Evolutionary conservation across 1,140 invertebrate species (phyloP), one percentile per base, ranked within the genome.

Genomic region (Drusus annulatus): DNA sequence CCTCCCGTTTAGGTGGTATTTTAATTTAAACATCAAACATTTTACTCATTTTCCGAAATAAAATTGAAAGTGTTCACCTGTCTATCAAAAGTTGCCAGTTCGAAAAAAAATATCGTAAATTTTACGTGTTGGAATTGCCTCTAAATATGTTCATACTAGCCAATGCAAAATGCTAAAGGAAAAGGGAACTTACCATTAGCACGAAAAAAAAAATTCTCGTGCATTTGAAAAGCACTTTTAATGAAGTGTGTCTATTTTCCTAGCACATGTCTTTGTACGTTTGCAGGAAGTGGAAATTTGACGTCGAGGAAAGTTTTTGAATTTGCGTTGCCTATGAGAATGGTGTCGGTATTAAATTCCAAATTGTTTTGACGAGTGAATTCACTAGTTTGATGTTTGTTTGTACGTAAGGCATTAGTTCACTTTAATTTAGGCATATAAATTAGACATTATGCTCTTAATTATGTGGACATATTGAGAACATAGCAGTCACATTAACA

Each of bases 1-100:
- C 23, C 17, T 69, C 15, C 19, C 65, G 2, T 68, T 69, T 69
- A 36, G 31, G 36, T 8, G 31, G 36, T 8, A 50, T 45, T 69
- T 69, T 69, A 69, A 69, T 69, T 69, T 69, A 50, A 63, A 45
- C 65, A 50, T 69, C 36, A 69, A 69, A 45, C 65, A 13, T 69
- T 10, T n/a, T 5, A 69, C 21, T 21, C 28, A n/a, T 65, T 65
- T 23, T 23, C 17, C 10, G 23, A 60, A 60, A 60, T 23, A 19
- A 60, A 60, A 60, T 10, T n/a, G 25, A 65, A 28, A 65, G 28
- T 25, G 62, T 31, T n/a, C 16, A n/a, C 62, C 28, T 28, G 25
- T 65, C 62, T 28, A 15, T 65, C 62, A 65, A 65, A 65, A 28
- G 25, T 5, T 28, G 25, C 25, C 25, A 28, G 2, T 28, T 28